Base-by-base conservation (phyloP, 2,888 invertebrate genomes). In the Sarcophaga carnaria region DNA sequence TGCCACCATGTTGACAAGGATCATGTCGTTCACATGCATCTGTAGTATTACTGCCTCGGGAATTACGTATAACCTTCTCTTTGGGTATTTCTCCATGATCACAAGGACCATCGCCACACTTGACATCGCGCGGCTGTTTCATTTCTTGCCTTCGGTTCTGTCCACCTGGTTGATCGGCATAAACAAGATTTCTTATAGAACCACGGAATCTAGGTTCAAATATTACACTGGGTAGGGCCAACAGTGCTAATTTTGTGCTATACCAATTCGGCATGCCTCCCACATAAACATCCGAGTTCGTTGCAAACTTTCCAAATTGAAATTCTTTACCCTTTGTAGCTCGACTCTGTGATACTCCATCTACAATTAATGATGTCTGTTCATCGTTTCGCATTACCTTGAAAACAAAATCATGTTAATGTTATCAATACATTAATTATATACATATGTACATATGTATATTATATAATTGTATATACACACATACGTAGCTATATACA, bases 191-290 rank as follows among this genome's bases (percentile, higher is more conserved):
- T 84, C 98, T 95, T 37, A 99, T 96, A 59, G 97, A 96, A 0
- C 99, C 99, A 62, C 97, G 96, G 93, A 98, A 98, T 90, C 97
- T 95, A 3, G 98, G 98, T 94, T 98, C 98, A 93, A 98, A 98
- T 90, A 98, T 97, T 86, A 98, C 98, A 89, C 97, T 97, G 4
- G 98, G 98, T 88, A 98, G 94, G 1, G 98, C 97, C 86, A 99
- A 94, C 76, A 97, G 94, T 14, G 97, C 96, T 90, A 98, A 94
- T 93, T 97, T 98, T 88, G 97, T 96, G 92, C 97, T 97, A 93
- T 98, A 98, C 96, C 97, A 97, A 87, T 96, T 95, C 88, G 99
- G 99, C 95, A 99, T 96, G 47, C 99, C 99, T n/a, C 99, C 99
- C 88, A 99, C 96, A 94, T 97, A 99, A 85, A 99, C 97, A 93